Evolutionary conservation across 2,888 invertebrate genomes (phyloP), one percentile per base, ranked within the genome.

Genomic region (Acrobeloides nanus): DNA sequence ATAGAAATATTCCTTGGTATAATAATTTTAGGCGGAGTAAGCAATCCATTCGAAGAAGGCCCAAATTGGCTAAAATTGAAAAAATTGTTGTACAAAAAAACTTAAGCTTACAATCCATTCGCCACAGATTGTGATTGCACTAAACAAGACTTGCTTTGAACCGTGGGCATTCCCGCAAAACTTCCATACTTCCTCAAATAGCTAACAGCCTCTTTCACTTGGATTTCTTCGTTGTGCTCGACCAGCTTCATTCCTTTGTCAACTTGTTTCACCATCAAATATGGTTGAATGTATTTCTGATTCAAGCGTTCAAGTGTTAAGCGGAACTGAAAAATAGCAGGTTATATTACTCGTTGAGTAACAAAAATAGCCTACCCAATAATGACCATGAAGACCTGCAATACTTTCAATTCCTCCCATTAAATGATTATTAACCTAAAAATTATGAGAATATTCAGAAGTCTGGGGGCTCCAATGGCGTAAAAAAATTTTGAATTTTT

Each of bases 101-200:
- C n/a, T n/a, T n/a, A n/a, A n/a, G n/a, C n/a, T n/a, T n/a, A n/a
- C n/a, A n/a, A n/a, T n/a, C n/a, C n/a, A n/a, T n/a, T n/a, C n/a
- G n/a, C n/a, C n/a, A n/a, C n/a, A n/a, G n/a, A n/a, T n/a, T n/a
- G n/a, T n/a, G n/a, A 32, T 27, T 25, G 41, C n/a, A 25, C 6
- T 4, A 50, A 33, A 35, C 44, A 42, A 21, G 51, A 17, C 29
- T 38, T 50, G 51, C 51, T 51, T 20, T 51, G 51, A 2, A 51
- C 51, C 4, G 51, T 51, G 4, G 51, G 51, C 51, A 51, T 51
- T 15, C 51, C 51, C n/a, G 51, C 51, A 23, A 51, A 51, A 3
- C 48, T 50, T 12, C 51, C 51, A 31, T 51, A 49, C 38, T 51
- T 39, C n/a, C 38, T 50, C 38, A 51, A 29, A 29, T 51, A 51